Evolutionary conservation across 2,113 vertebrate genomes (phyloP), one percentile per base, ranked within the genome.

Genomic region (Sorex araneus): DNA sequence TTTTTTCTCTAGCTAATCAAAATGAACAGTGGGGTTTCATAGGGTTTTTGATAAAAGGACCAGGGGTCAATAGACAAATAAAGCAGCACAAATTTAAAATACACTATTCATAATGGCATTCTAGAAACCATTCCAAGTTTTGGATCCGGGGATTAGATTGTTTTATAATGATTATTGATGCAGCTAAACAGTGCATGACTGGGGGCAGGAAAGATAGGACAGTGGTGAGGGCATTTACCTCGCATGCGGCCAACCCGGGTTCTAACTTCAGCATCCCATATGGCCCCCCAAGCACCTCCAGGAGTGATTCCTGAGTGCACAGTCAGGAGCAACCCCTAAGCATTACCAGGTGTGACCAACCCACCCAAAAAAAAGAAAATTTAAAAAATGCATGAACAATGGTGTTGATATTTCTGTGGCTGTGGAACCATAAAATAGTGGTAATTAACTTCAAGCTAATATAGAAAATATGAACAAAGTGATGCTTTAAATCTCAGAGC

Each of bases 361-460:
- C 40, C 40, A 3, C 4, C 40, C 40, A 40, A 40, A 40, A 7
- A 40, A 40, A 40, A 40, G 3, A 40, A 40, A 40, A 40, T 40
- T n/a, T n/a, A n/a, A n/a, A n/a, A 18, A n/a, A 79, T 43, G 32
- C 32, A 34, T 0, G 4, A 87, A 76, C 36, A 11, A 6, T 60
- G 1, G 0, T 19, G 13, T 69, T 60, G 1, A 0, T 19, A 10
- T 69, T 87, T 64, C 50, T 0, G 25, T 32, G 16, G 2, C 32
- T 27, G 1, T 60, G 0, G 57, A 84, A 25, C 63, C 25, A 10
- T 18, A 8, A 9, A 73, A 0, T 73, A 2, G 0, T 6, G 83
- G 73, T 87, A 75, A 88, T 15, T 54, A 66, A 16, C 5, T 89
- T 54, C 15, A 54, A 54, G 13, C 47, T 50, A 8, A 2, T 45